phyloP scores from a whole-genome alignment of 2,113 vertebrate genomes.

The Pangasianodon hypophthalmus region DNA sequence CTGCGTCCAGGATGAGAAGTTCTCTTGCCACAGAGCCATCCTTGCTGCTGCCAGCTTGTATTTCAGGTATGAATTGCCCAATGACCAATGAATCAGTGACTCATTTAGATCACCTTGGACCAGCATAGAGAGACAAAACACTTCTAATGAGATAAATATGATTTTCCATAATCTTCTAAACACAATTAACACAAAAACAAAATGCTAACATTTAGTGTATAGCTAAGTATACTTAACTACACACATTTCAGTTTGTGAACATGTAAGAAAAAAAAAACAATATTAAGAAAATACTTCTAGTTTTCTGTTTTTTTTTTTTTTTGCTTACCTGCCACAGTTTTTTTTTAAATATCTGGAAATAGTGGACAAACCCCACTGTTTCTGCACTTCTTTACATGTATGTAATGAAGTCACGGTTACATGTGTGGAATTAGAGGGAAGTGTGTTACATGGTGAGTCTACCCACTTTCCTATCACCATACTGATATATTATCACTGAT shows the following conservation, averaged over 20 bases:
- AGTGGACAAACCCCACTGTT: no score
- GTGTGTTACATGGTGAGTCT: background rate
- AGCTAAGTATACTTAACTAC: no score
- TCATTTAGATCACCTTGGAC: background rate
- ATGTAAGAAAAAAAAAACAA: no score
- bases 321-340: no score
- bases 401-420: background rate
- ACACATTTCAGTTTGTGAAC: no score
- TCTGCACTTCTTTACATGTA: background rate
- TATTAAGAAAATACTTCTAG: no score
- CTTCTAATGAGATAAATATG: background rate
- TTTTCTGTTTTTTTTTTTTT: no score
- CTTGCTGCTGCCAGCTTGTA: slow-evolving; percentile 95
- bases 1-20: slow-evolving; percentile 83
- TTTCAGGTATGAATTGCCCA: slow-evolving; percentile 81
- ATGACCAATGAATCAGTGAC: background rate
- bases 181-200: no score
- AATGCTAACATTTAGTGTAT: no score
- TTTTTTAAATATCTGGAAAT: no score
- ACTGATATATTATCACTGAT: background rate
- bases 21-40: slow-evolving; percentile 89
- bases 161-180: background rate
- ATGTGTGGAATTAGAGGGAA: background rate
- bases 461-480: no score
- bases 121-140: background rate